Base-by-base conservation (phyloP, 1,140 invertebrate species). In the Neocloeon triangulifer region DNA sequence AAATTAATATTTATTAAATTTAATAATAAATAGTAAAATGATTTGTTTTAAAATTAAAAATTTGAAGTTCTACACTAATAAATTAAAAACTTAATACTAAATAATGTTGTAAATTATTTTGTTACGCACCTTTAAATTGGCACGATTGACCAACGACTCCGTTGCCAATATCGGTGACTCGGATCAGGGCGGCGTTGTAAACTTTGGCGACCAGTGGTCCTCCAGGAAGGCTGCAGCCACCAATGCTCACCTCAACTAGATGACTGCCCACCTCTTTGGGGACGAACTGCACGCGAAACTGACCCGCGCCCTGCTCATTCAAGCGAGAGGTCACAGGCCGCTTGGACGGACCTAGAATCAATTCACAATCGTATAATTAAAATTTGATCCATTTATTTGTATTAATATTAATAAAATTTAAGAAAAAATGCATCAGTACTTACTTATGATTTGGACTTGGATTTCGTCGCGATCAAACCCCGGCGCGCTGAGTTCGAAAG, bases 211-310 rank as follows among this genome's bases (percentile, higher is more conserved):
- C 67, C 26, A 89, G 63, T 12, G 82, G 80, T 26, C 78, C 80
- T 36, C 71, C 76, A 43, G 75, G 72, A 38, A 89, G 56, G 55
- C 84, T 82, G 48, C 80, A 74, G 37, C 82, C 82, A 39, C 69
- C 76, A 32, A 86, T 74, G 37, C 67, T 65, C 41, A 85, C 74
- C 53, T 91, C 84, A 39, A 91, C 73, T 18, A 85, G 59, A 50
- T 89, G 85, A 39, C 75, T 85, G 42, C 84, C 84, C 37, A 92
- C 84, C 59, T 91, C 85, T 25, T 66, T 72, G 8, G 85, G 84
- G 20, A 74, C 75, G 51, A 92, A 94, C 50, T 91, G 81, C 19
- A 92, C 73, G 31, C 69, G 68, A 56, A 80, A 82, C 30, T 79
- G 69, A 38, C 79, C 79, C 28, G 70, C 62, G 43, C 62, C 71